Base-by-base conservation (phyloP, 2,888 invertebrate species). In the Synanthedon myopaeformis region DNA sequence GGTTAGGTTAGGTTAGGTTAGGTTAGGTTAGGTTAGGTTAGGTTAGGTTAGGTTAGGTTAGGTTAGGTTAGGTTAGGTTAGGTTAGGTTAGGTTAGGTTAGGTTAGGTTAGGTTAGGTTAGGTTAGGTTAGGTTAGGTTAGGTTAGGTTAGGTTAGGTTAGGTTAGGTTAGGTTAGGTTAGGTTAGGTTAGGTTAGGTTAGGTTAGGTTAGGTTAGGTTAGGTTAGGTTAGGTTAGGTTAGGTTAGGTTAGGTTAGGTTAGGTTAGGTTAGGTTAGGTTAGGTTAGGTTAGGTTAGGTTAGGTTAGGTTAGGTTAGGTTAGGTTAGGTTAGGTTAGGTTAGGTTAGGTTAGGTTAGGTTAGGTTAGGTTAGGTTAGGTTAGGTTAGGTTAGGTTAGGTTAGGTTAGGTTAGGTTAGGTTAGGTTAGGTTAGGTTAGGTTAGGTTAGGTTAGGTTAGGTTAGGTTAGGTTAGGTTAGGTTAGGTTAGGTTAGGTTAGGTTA, bases 1-100 rank as follows among this genome's bases (percentile, higher is more conserved):
- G 41, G 41, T 41, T 41, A 41, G 41, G 41, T 41, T 58, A 58
- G 57, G 58, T 60, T 57, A 57, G 57, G 57, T 58, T 58, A 58
- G 60, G 58, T 58, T 60, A 58, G 61, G 60, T 57, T 60, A 58
- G 57, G 59, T 56, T 56, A 55, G 56, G 58, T 57, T 57, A 57
- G 59, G 59, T 55, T 55, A 53, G 55, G 56, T 54, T 56, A 53
- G 55, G 54, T 56, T 56, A 55, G 55, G 58, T 54, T 55, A 55
- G 57, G 57, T 57, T 55, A 58, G 58, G 58, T 57, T 57, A 55
- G 55, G 60, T 55, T 55, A 58, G 59, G 58, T 57, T 57, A 59
- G 58, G 56, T 57, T 59, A 56, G 56, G 54, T 54, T 56, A 58
- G 58, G 59, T 57, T 58, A 56, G 55, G 58, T 58, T 57, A 57